Conservation (phyloP, 2,888 invertebrate species). For the Neoitamus cyanurus region DNA sequence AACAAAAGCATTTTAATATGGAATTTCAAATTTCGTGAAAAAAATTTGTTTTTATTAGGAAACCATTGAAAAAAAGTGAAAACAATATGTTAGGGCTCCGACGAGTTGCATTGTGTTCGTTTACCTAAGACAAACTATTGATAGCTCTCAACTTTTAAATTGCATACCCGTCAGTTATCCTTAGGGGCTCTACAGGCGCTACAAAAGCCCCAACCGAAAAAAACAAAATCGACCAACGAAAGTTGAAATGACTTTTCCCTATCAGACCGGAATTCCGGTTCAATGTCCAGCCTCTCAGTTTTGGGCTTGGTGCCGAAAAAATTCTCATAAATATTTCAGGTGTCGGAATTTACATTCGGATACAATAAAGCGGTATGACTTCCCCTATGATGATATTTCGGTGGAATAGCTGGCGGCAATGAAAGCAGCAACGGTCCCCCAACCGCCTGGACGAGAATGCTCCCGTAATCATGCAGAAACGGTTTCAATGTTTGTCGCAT, state of each 20-base stretch:
- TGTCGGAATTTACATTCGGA: slow-evolving; percentile 47
- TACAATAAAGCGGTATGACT: slow-evolving; percentile 39
- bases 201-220: neutral
- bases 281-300: slow-evolving; percentile 30
- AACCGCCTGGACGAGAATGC: neutral
- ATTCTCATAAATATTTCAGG: slow-evolving; percentile 45
- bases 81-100: too few species aligned
- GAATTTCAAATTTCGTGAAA: too few species aligned
- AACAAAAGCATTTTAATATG: too few species aligned
- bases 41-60: too few species aligned
- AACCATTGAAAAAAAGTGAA: too few species aligned
- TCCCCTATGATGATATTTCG: slow-evolving; percentile 32
- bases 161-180: neutral
- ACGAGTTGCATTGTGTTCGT: neutral
- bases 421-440: slow-evolving; percentile 11
- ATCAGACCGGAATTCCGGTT: slow-evolving; percentile 36
- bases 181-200: neutral
- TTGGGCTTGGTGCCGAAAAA: slow-evolving; percentile 29
- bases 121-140: neutral
- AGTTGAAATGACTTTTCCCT: slow-evolving; percentile 20
- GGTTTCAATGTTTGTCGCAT: slow-evolving; percentile 12
- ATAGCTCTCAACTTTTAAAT: neutral
- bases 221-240: neutral
- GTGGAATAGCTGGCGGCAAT: slow-evolving; percentile 4
- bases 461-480: slow-evolving; percentile 30